A percentile compares a stretch with the other conserved stretches of the same genome.
phyloP scores from a whole-genome alignment of 2,113 vertebrate species.

The Urocolius indicus region DNA sequence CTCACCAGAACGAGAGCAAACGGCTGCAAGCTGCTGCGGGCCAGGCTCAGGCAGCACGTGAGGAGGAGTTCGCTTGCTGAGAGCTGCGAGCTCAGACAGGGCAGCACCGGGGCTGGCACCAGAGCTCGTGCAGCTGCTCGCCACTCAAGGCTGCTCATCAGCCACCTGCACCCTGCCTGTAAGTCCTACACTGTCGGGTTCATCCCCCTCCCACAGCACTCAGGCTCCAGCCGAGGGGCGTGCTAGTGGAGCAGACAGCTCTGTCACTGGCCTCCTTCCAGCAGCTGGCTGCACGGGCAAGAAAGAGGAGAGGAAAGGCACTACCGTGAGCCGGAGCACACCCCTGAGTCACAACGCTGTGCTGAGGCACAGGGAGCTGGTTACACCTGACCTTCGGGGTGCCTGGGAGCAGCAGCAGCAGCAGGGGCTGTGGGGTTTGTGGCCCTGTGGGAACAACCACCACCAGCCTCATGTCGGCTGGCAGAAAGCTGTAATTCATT shows the following conservation, averaged over 20 bases:
- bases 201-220: too few relatives aligned
- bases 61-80: too few relatives aligned
- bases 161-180: background rate
- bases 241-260: accelerated
- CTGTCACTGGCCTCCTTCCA: background rate
- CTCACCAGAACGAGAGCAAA: background rate
- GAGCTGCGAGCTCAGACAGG: too few relatives aligned
- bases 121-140: background rate
- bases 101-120: accelerated
- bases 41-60: background rate
- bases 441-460: background rate
- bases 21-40: background rate
- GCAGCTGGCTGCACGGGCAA: background rate
- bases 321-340: accelerated
- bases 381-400: background rate
- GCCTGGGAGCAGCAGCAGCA: background rate
- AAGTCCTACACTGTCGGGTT: accelerated
- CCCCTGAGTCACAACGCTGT: accelerated
- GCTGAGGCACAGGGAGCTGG: background rate
- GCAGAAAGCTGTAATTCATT: background rate
- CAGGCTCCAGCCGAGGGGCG: background rate
- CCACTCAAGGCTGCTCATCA: accelerated
- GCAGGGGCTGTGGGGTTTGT: background rate
- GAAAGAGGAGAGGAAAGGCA: background rate
- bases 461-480: background rate